A percentile compares a stretch with the other conserved stretches of the same genome.
These are phyloP conservation scores for Apamea epomidion DNA, from an alignment of 2,888 invertebrate species.

Conservation along the genomic window DNA sequence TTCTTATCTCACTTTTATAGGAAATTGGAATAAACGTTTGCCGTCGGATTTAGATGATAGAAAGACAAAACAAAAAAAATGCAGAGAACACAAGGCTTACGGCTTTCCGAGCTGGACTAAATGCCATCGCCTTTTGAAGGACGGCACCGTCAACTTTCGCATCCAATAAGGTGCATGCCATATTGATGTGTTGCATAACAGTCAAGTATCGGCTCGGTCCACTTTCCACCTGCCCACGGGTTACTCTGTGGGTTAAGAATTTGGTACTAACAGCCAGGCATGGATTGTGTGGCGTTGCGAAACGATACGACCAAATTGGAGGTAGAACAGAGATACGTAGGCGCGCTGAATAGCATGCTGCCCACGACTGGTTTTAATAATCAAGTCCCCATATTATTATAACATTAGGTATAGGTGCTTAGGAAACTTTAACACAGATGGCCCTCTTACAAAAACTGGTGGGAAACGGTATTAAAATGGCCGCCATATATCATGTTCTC, in stretches of 20 bases:
- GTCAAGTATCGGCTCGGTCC: slow-evolving; percentile 76
- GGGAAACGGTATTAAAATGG: slow-evolving; percentile 29
- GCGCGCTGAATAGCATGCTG: slow-evolving; percentile 74
- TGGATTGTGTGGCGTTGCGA: slow-evolving; percentile 82
- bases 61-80: neutral
- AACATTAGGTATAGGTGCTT: slow-evolving; percentile 66
- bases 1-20: neutral
- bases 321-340: slow-evolving; percentile 77
- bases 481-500: slow-evolving; percentile 16
- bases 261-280: slow-evolving; percentile 79
- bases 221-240: slow-evolving; percentile 89
- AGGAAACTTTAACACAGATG: slow-evolving; percentile 59
- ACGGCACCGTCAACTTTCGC: slow-evolving; percentile 79
- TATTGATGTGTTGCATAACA: slow-evolving; percentile 84
- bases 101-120: slow-evolving; percentile 47
- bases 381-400: slow-evolving; percentile 73
- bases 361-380: slow-evolving; percentile 76
- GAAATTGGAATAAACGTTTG: neutral
- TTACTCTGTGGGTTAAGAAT: slow-evolving; percentile 84
- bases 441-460: slow-evolving; percentile 40
- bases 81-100: slow-evolving; percentile 31
- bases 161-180: slow-evolving; percentile 82
- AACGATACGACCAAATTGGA: slow-evolving; percentile 77
- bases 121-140: slow-evolving; percentile 74
- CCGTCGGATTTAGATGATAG: neutral